A percentile compares a stretch with the other conserved stretches of the same genome.
These are phyloP conservation scores for Pedionomus torquatus DNA, from an alignment of 2,113 vertebrate species.

Conservation along the genomic window DNA sequence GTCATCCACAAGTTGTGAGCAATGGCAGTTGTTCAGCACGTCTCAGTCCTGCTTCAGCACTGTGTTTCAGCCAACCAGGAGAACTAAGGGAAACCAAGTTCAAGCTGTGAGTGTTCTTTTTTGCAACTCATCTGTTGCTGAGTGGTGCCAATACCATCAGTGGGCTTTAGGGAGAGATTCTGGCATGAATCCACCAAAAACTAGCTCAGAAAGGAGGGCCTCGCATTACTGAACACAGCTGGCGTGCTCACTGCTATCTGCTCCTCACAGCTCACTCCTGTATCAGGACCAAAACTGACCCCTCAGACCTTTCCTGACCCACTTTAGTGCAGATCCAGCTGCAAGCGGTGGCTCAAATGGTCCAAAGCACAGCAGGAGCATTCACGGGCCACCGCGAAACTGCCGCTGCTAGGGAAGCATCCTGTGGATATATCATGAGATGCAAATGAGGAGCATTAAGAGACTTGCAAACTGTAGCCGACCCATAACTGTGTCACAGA, in stretches of 20 bases:
- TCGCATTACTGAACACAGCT: neutral
- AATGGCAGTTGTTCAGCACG: neutral
- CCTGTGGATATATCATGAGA: neutral
- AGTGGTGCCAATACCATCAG: neutral
- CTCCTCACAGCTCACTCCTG: neutral
- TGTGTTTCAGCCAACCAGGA: neutral
- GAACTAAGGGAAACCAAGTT: neutral
- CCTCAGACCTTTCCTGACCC: neutral
- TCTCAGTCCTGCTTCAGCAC: neutral
- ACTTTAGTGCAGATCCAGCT: neutral
- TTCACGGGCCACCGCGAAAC: neutral
- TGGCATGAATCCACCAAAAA: neutral
- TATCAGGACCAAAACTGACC: neutral
- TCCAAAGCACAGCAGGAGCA: neutral
- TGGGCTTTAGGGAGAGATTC: neutral
- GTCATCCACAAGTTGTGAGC: neutral
- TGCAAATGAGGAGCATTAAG: neutral
- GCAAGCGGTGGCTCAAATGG: neutral
- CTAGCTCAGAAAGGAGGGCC: neutral
- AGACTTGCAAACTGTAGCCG: neutral
- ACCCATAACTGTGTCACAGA: neutral
- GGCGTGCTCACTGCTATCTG: neutral
- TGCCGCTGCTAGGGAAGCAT: neutral
- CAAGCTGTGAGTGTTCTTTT: neutral
- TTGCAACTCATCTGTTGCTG: neutral